A percentile compares a stretch with the other conserved stretches of the same genome.
phyloP scores from a whole-genome alignment of 2,888 invertebrate species.

The Eilema depressum region DNA sequence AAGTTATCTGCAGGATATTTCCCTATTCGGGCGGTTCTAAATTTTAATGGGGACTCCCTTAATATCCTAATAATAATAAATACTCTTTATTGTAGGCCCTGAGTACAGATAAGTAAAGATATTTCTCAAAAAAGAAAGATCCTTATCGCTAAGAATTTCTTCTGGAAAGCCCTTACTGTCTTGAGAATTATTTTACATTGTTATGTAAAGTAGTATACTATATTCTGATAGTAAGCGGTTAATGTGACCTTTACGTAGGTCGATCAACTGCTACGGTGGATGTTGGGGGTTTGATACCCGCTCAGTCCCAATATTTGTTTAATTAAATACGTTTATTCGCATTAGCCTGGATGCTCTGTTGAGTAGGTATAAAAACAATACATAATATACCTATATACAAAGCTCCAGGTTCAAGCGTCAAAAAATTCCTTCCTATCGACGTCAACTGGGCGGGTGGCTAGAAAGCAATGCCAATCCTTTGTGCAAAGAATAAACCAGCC shows the following conservation, averaged over 20 bases:
- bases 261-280: too few relatives aligned
- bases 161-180: background rate
- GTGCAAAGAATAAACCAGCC: too few relatives aligned
- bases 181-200: background rate
- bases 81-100: slow-evolving; percentile 4
- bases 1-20: background rate
- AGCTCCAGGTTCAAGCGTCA: too few relatives aligned
- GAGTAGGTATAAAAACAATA: too few relatives aligned
- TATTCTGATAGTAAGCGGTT: background rate
- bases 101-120: slow-evolving; percentile 2
- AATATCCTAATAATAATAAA: slow-evolving; percentile 1
- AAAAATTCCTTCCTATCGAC: too few relatives aligned
- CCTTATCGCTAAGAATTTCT: slow-evolving; percentile 4
- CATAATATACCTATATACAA: too few relatives aligned
- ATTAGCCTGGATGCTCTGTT: too few relatives aligned
- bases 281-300: too few relatives aligned
- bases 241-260: background rate
- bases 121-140: background rate
- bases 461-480: too few relatives aligned
- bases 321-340: too few relatives aligned
- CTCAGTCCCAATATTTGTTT: too few relatives aligned
- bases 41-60: background rate
- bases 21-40: slow-evolving; percentile 1
- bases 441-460: too few relatives aligned
- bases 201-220: background rate